Conservation (phyloP, 2,797 vertebrate species). For the Amazona finschi region DNA sequence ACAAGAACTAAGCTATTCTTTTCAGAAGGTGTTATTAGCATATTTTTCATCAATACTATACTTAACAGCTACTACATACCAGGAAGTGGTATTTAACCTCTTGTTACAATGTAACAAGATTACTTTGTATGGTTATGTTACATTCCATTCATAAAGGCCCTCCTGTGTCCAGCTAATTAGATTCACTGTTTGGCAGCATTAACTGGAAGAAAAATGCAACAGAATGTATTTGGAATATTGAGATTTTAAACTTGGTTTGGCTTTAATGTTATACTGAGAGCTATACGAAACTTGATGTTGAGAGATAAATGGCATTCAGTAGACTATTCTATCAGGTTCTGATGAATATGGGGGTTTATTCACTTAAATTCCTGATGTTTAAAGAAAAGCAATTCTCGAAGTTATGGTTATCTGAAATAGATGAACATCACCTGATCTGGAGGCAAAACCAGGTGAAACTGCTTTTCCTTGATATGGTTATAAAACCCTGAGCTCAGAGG, state of each 20-base stretch:
- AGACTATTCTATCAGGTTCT: neutral
- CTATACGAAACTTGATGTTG: neutral
- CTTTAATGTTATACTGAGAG: neutral
- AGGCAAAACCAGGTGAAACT: neutral
- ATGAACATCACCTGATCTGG: neutral
- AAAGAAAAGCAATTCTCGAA: neutral
- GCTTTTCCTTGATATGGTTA: neutral
- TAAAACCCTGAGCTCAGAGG: neutral
- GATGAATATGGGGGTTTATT: fast-evolving
- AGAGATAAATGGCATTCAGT: neutral
- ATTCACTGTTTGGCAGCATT: conserved; percentile 8
- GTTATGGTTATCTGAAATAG: neutral
- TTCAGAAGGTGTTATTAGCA: conserved; percentile 53
- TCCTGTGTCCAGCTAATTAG: conserved; percentile 52
- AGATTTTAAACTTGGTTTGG: neutral
- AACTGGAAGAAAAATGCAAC: neutral
- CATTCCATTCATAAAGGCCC: conserved; percentile 49
- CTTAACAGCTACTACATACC: conserved; percentile 55
- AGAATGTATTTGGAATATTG: neutral
- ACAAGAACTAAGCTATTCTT: conserved; percentile 46
- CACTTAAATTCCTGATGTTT: neutral
- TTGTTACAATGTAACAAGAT: conserved; percentile 58
- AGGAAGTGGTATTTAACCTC: conserved; percentile 68
- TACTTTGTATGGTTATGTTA: conserved; percentile 38
- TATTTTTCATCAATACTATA: conserved; percentile 67